phyloP scores from a whole-genome alignment of 2,797 vertebrate genomes.

The Rhynchonycteris naso region DNA sequence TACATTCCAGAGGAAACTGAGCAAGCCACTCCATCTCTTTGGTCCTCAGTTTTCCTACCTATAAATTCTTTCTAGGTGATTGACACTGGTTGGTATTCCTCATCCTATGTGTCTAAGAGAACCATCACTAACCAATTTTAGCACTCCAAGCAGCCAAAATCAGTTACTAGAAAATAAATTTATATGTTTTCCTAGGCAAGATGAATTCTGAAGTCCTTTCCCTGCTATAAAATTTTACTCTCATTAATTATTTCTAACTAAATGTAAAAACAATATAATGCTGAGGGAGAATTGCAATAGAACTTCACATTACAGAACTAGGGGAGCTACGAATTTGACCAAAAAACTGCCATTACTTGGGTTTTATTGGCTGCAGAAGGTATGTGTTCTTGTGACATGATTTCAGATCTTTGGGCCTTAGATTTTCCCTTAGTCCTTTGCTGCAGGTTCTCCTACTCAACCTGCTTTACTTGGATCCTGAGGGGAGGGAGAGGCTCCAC shows the following conservation, averaged over 20 bases:
- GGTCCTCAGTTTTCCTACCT: background rate
- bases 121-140: background rate
- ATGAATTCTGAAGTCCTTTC: conserved; percentile 9
- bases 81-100: background rate
- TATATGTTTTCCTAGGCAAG: background rate
- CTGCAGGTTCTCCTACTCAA: background rate
- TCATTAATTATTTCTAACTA: conserved; percentile 44
- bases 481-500: background rate
- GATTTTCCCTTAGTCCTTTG: conserved; percentile 22
- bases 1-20: background rate
- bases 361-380: background rate
- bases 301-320: background rate
- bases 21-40: background rate
- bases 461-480: background rate
- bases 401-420: conserved; percentile 40
- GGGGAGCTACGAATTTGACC: conserved; percentile 15
- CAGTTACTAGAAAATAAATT: background rate
- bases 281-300: background rate
- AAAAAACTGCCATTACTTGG: background rate
- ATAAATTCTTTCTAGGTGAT: background rate
- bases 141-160: background rate
- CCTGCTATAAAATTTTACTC: background rate
- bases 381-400: conserved; percentile 11
- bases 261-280: background rate
- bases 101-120: background rate